Evolutionary conservation across 2,797 vertebrate genomes (phyloP).

Genomic region (Cryptoblepharus egeriae): DNA sequence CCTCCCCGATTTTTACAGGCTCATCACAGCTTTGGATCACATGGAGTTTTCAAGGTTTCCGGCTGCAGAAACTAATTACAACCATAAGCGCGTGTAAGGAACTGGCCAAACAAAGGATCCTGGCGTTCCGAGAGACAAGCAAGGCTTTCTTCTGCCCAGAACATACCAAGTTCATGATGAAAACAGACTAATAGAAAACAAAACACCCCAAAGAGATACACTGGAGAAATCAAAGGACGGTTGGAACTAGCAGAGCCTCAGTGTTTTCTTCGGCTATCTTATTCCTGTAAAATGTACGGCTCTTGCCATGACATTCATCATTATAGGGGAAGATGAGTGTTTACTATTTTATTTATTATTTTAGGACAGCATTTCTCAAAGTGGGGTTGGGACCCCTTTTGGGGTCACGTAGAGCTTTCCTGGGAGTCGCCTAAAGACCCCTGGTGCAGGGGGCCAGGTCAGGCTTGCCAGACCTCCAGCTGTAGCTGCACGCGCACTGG

Average conservation of each 20-base stretch:
- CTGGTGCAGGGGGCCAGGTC: too few relatives aligned
- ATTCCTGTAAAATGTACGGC: rapidly evolving
- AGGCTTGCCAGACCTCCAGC: too few relatives aligned
- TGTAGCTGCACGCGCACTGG: too few relatives aligned
- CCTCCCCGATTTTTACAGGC: too few relatives aligned
- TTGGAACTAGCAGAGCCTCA: slow-evolving; percentile 7
- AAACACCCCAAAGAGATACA: slow-evolving; percentile 23
- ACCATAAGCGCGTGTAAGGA: background rate
- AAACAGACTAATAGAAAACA: background rate
- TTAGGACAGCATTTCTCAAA: too few relatives aligned
- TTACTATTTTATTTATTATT: too few relatives aligned
- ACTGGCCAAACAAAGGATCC: background rate
- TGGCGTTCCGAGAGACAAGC: background rate
- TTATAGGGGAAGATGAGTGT: too few relatives aligned
- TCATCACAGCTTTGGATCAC: background rate
- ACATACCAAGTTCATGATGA: slow-evolving; percentile 6
- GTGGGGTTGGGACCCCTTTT: too few relatives aligned
- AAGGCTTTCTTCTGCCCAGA: background rate
- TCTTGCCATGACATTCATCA: background rate
- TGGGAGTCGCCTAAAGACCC: too few relatives aligned
- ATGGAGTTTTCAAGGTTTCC: slow-evolving; percentile 34
- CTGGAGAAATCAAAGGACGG: background rate
- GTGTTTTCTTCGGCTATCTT: slow-evolving; percentile 24
- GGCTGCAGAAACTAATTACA: slow-evolving; percentile 43
- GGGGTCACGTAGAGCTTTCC: too few relatives aligned